Evolutionary conservation across 2,113 vertebrate genomes (phyloP), one percentile per base, ranked within the genome.

Genomic region (Pipa parva): DNA sequence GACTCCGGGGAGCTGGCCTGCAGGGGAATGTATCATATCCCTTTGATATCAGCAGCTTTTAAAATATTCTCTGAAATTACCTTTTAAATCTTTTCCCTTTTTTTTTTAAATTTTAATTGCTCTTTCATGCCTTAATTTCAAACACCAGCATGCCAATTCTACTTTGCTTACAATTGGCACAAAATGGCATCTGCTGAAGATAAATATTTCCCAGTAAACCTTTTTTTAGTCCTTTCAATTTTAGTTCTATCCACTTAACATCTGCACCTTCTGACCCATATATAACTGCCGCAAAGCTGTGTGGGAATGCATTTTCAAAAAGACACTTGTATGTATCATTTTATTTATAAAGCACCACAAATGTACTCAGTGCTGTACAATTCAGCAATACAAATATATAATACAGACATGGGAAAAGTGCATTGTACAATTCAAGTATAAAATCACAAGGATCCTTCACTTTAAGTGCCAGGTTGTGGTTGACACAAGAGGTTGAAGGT

Each of bases 11-110:
- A 1, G 66, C 58, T 70, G 66, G 66, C 66, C 66, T 70, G 66
- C 58, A 70, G 66, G 66, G 66, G 66, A 70, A 70, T 54, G 66
- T 33, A 61, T 61, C 66, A 33, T 42, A 70, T 70, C 58, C 66
- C 58, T 70, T 70, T 70, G 66, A 70, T 70, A 70, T 70, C 66
- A 54, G 66, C 66, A 70, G 66, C 66, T 70, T 70, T 70, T 61
- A 60, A 70, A 70, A 70, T 70, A 70, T 61, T 70, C 66, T 60
- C 57, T 70, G 48, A 70, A 70, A 70, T 70, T 70, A 70, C 66
- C 66, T 70, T 70, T 70, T 70, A 70, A 70, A 70, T 70, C 66
- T 70, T 70, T 48, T 39, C 55, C 46, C n/a, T n/a, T n/a, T 70
- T 69, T 69, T 61, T 70, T 70, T 70, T 21, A 52, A 25, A 54